Evolutionary conservation across 2,888 invertebrate species (phyloP), one percentile per base, ranked within the genome.

Genomic region (Synergus japonicus): DNA sequence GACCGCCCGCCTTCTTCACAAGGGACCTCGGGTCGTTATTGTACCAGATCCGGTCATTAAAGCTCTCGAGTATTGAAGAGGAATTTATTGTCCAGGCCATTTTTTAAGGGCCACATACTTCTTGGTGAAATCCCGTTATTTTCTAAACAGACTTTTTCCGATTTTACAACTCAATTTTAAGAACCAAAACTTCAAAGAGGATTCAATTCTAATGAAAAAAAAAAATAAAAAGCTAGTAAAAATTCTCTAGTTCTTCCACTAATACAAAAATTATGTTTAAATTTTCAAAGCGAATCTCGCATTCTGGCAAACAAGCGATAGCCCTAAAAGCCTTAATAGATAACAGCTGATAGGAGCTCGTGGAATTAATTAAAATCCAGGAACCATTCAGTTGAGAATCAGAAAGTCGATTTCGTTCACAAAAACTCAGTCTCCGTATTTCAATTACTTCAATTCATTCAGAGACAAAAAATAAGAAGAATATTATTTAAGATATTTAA

Each of bases 241-340:
- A 44, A 44, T 5, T 46, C 43, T 44, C 44, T 46, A 22, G 67
- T 9, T 66, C 41, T 43, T 18, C 18, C 4, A 67, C 18, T 67
- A 44, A 13, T 22, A n/a, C 44, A 44, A 66, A 67, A 22, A 29
- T 29, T 46, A 22, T 69, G 13, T 49, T 54, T 73, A 15, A 37
- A 49, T 54, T 73, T 49, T 29, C n/a, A 37, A 73, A 13, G 37
- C 49, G 41, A 73, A 54, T 73, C 73, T 79, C 69, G 77, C 76
- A 83, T 82, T 84, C 85, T 85, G 85, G 85, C 85, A 88, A 88
- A 87, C 86, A 87, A 82, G 83, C 83, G 88, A 89, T 89, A 88
- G 86, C 85, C 85, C 79, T 78, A 86, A 82, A 87, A 88, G 87
- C 85, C 86, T 85, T 85, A 86, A 87, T 86, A 89, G 90, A 90